Evolutionary conservation across 2,888 invertebrate genomes (phyloP), one percentile per base, ranked within the genome.

Genomic region (Idaea dimidiata): DNA sequence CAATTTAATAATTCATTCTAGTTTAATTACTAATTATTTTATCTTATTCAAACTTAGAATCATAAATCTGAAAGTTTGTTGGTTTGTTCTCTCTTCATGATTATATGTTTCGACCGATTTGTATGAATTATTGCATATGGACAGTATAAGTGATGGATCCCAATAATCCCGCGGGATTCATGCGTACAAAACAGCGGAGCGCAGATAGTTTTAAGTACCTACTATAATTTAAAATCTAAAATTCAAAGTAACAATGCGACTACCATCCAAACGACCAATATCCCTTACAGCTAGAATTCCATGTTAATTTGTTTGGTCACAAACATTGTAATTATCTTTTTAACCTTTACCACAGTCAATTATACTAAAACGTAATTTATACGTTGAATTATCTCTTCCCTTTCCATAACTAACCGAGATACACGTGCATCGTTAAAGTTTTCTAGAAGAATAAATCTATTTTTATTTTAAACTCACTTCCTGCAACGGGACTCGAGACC

Each of bases 381-480:
- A 43, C 8, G 43, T 43, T 10, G 43, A 43, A 43, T 43, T 4
- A 43, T 43, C 53, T 53, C 32, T 59, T 54, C 17, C 59, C 18
- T 16, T 56, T 7, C 10, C 56, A 56, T 18, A 56, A 17, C 17
- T 56, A 18, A 56, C 56, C 18, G 17, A 17, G 56, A 17, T 56
- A 7, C 17, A 56, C 18, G 56, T 56, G 17, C 18, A 18, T 56
- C 43, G 43, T 43, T 43, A 43, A 43, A 43, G 43, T 43, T 24
- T 24, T 24, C 43, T 43, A 10, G 43, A 43, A 43, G 43, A 43
- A 43, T 43, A 43, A 14, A 43, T 43, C 43, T 43, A 43, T 43
- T 43, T 43, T 43, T 43, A 43, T 72, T 81, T 79, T 82, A 82
- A n/a, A 71, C 63, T 63, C 59, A 57, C 81, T 87, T 88, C 88